phyloP scores from a whole-genome alignment of 2,888 invertebrate species.

The Belgica antarctica region DNA sequence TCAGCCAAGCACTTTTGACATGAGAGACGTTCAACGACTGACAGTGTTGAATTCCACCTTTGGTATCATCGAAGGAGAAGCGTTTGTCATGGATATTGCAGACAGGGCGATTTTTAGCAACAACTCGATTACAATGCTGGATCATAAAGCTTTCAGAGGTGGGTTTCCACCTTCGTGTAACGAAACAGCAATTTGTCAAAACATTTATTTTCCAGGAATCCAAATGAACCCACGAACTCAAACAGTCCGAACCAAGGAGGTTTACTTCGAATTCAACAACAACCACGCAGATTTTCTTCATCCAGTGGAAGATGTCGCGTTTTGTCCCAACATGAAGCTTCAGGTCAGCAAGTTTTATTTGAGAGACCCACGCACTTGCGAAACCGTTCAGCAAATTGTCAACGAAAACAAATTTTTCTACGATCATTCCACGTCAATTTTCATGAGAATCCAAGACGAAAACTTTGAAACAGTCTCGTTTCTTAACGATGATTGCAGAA shows the following conservation, averaged over 20 bases:
- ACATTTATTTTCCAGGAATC: conserved; percentile 26
- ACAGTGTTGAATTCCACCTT: conserved; percentile 62
- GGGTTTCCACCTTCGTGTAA: too few species aligned
- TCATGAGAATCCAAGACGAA: conserved; percentile 47
- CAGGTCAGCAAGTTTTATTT: conserved; percentile 49
- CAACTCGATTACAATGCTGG: conserved; percentile 61
- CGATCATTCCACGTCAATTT: conserved; percentile 49
- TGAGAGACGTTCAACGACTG: conserved; percentile 63
- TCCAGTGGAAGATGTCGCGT: conserved; percentile 17
- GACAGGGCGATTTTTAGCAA: conserved; percentile 67
- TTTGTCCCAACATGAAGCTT: conserved; percentile 27
- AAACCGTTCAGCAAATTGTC: conserved; percentile 48
- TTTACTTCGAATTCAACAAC: conserved; percentile 26
- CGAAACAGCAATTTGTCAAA: not conserved
- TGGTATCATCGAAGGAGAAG: conserved; percentile 63
- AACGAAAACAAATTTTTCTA: conserved; percentile 50
- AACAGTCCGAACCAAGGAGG: not conserved
- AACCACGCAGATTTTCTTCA: conserved; percentile 24
- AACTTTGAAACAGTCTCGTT: conserved; percentile 48
- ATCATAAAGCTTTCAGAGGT: conserved; percentile 64
- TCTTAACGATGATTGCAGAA: conserved; percentile 50
- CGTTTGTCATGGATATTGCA: conserved; percentile 62
- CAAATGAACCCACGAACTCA: conserved; percentile 3
- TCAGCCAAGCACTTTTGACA: conserved; percentile 68
- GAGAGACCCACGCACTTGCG: conserved; percentile 50